Evolutionary conservation across 2,888 invertebrate genomes (phyloP), one percentile per base, ranked within the genome.

Genomic region (Ormyrus thymus): DNA sequence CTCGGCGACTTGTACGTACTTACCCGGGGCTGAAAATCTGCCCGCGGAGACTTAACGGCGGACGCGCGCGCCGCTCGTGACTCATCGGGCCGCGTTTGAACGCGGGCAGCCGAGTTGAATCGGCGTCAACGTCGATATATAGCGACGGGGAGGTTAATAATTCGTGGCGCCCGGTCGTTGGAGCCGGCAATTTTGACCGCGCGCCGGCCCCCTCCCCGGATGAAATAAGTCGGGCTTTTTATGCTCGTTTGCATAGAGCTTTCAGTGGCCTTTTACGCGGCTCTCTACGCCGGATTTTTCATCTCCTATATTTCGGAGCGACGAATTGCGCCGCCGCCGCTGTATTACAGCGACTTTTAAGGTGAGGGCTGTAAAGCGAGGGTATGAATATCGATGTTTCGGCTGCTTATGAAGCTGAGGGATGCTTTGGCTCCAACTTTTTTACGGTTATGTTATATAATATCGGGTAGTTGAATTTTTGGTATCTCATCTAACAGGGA

Each of bases 231-330:
- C 48, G 64, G n/a, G 2, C 11, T 46, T 70, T 71, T 71, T 64
- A 29, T 29, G 53, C 46, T 71, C 71, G 71, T 76, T 76, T 76
- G 69, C 69, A 68, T 76, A 45, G 43, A 43, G 13, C 29, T 10
- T 50, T 13, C 64, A 51, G 45, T 48, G 48, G 29, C n/a, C 46
- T 58, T 58, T 45, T 48, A 70, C 51, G 51, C 45, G 43, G 15
- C n/a, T 61, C 7, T 51, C 1, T 7, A 9, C 50, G 53, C 8
- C 0, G n/a, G 45, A 7, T 71, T 62, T 59, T 59, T n/a, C 51
- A 11, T 51, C 9, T 62, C 59, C 45, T 62, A 62, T 53, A 45
- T 51, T 71, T 62, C 45, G 58, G 29, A 29, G 29, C 29, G 9
- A 15, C 13, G 62, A 71, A 62, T 62, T 62, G 13, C n/a, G 13